Conservation (phyloP, 1,140 invertebrate species). For the Arion vulgaris region DNA sequence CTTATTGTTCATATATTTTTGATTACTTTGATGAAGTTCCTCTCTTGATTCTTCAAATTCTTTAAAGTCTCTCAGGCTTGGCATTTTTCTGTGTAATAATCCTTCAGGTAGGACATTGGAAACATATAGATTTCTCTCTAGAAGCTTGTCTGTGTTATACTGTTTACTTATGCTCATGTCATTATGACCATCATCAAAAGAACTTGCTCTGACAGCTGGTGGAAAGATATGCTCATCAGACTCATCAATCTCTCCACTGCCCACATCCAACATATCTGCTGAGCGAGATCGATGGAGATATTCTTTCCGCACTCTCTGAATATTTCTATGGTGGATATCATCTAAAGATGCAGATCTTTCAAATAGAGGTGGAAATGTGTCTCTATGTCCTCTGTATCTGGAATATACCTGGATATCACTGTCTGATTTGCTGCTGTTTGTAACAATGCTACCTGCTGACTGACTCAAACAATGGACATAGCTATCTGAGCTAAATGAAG, state of each 20-base stretch:
- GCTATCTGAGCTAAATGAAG: conserved; percentile 29
- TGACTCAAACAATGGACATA: conserved; percentile 1
- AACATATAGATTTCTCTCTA: background rate
- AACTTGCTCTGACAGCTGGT: conserved; percentile 37
- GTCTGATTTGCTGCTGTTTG: conserved; percentile 14
- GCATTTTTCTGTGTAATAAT: no score
- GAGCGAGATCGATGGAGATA: conserved; percentile 55
- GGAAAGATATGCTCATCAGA: conserved; percentile 57
- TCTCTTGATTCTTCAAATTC: background rate
- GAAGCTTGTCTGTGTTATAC: background rate
- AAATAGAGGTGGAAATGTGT: conserved; percentile 14
- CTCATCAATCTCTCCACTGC: conserved; percentile 37
- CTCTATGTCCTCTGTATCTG: conserved; percentile 1
- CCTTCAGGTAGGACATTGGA: no score
- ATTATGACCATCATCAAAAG: background rate
- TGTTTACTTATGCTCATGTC: background rate
- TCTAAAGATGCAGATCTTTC: conserved; percentile 41
- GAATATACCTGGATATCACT: background rate
- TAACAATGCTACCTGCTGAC: conserved; percentile 36
- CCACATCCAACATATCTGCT: conserved; percentile 54
- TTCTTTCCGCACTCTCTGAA: background rate
- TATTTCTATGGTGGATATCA: conserved; percentile 21
- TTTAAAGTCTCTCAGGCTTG: background rate
- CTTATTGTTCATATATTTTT: background rate
- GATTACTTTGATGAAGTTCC: background rate